phyloP scores from a whole-genome alignment of 2,113 vertebrate species.

The Turnix velox region DNA sequence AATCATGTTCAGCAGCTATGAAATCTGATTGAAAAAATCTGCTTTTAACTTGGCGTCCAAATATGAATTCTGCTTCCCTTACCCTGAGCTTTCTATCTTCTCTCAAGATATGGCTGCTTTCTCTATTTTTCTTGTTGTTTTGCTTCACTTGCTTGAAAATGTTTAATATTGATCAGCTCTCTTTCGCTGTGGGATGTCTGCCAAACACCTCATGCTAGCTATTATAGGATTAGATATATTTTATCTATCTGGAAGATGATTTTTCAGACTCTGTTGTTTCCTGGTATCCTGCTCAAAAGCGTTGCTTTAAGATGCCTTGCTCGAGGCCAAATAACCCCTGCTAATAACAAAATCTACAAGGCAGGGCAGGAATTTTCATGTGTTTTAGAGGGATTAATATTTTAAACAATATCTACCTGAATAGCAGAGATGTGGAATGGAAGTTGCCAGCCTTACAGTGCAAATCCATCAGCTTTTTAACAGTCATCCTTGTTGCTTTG shows the following conservation, averaged over 20 bases:
- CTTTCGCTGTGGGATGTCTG: slow-evolving; percentile 27
- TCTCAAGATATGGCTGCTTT: neutral
- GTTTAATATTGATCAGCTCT: slow-evolving; percentile 43
- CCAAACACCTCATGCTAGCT: slow-evolving; percentile 28
- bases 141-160: neutral
- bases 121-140: neutral
- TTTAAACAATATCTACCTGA: neutral
- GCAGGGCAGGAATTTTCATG: neutral
- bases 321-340: slow-evolving; percentile 4
- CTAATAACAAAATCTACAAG: slow-evolving; percentile 28
- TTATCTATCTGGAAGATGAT: slow-evolving; percentile 39
- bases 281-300: slow-evolving; percentile 39
- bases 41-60: neutral
- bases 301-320: slow-evolving; percentile 31
- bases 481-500: neutral
- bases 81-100: neutral
- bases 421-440: neutral
- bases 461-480: neutral
- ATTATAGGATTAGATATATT: slow-evolving; percentile 52
- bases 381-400: neutral
- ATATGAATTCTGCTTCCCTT: neutral
- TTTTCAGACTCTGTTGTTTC: slow-evolving; percentile 33
- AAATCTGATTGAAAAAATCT: neutral
- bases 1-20: neutral
- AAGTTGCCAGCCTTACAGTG: neutral